Evolutionary conservation across 2,888 invertebrate species (phyloP), one percentile per base, ranked within the genome.

Genomic region (Clepsis dumicolana): DNA sequence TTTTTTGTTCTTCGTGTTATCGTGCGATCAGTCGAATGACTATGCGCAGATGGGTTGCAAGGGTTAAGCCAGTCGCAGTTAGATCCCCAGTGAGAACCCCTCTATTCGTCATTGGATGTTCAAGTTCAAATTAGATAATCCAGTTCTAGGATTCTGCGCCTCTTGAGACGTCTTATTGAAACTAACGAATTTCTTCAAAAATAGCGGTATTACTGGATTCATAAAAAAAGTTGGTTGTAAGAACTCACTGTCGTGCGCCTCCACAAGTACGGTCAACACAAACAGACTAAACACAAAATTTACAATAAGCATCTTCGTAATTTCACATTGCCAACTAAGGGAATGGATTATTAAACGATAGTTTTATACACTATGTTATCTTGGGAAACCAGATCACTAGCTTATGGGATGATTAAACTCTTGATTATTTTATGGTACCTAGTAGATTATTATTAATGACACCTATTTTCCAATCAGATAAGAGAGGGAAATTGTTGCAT

Each of bases 341-440:
- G n/a, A 38, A 44, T 12, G 21, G 5, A n/a, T 38, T 53, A 53
- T 18, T 32, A 21, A 48, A 18, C 10, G 35, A 62, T 62, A 56
- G 18, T 25, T 66, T 35, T 67, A 67, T 63, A 61, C 32, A 50
- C 14, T 35, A 18, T 56, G 56, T 67, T 67, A 67, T 67, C 67
- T 62, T 21, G 27, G 56, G 56, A 67, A 63, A 50, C 56, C 12
- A 56, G 62, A 61, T 61, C 54, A 56, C 14, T n/a, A 16, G 56
- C 59, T 65, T 24, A 59, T 38, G 24, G 62, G 35, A 62, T 52
- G 38, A 62, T 38, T 27, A 57, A 62, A 62, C 18, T 14, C 56
- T 27, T 61, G 44, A 61, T 66, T 60, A 25, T 10, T 60, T 56
- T 65, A 64, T 52, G 63, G n/a, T n/a, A n/a, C n/a, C 41, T 27